Percentiles rank a stretch among this genome's conserved stretches.
phyloP scores from a whole-genome alignment of 2,113 vertebrate genomes.

The Isurus oxyrinchus region DNA sequence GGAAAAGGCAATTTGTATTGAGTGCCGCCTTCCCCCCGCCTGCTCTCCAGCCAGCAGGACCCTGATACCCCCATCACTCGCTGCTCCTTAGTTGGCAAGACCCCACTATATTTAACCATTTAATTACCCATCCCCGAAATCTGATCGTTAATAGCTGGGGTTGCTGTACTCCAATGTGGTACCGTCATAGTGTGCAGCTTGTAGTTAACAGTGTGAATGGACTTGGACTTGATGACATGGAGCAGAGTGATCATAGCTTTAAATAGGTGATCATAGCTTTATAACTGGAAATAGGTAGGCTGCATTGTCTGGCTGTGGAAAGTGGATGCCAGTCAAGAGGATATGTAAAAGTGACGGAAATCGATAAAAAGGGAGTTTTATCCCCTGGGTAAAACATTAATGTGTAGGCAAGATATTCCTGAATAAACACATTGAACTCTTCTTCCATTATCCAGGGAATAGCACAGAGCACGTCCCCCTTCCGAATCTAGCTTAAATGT shows the following conservation, averaged over 20 bases:
- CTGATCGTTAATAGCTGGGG: background rate
- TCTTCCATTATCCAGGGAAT: background rate
- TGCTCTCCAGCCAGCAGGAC: background rate
- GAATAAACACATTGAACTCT: background rate
- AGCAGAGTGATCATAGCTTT: background rate
- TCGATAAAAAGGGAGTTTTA: background rate
- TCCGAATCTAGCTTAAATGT: background rate
- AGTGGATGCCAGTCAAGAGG: background rate
- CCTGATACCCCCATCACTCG: background rate
- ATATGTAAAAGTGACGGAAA: background rate
- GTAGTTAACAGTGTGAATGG: background rate
- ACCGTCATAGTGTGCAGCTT: background rate
- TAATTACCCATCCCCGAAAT: background rate
- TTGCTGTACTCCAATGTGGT: background rate
- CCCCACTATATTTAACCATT: background rate
- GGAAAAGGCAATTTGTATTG: background rate
- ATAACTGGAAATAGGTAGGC: background rate
- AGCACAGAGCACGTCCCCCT: background rate
- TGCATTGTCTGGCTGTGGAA: background rate
- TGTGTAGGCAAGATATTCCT: background rate
- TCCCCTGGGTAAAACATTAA: background rate
- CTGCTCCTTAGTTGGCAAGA: background rate
- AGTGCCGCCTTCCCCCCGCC: too few relatives aligned
- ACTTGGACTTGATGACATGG: background rate
- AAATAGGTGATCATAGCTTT: background rate